These are phyloP conservation scores for Toxonevra muliebris DNA, from an alignment of 2,888 invertebrate species.

Conservation along the genomic window DNA sequence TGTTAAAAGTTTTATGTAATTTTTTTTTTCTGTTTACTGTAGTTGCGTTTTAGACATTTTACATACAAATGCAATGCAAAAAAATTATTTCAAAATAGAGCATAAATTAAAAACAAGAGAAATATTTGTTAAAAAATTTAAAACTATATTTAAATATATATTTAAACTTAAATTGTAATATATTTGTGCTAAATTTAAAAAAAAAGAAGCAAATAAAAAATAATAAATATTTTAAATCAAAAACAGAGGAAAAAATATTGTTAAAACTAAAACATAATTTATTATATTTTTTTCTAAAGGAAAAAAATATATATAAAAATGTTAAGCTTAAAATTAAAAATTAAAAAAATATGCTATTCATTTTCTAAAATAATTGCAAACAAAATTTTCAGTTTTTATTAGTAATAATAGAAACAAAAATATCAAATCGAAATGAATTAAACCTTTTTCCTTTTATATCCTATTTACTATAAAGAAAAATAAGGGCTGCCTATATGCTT, in stretches of 20 bases:
- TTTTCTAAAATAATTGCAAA: neutral
- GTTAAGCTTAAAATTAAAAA: neutral
- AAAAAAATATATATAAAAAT: slow-evolving; percentile 4
- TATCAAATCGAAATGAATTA: too few species aligned
- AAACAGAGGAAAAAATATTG: neutral
- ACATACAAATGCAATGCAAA: too few species aligned
- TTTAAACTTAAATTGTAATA: slow-evolving; percentile 18
- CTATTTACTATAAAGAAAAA: too few species aligned
- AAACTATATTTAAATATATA: neutral
- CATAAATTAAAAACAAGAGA: too few species aligned
- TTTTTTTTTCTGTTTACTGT: too few species aligned
- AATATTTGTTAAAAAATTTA: too few species aligned
- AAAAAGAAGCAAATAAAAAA: slow-evolving; percentile 34
- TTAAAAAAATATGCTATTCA: neutral
- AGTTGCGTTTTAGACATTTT: too few species aligned
- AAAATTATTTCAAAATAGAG: too few species aligned
- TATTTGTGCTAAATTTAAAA: slow-evolving; percentile 18
- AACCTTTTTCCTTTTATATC: too few species aligned
- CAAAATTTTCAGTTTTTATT: neutral
- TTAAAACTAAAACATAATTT: too few species aligned
- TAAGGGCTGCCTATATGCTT: too few species aligned
- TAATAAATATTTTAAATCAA: slow-evolving; percentile 31
- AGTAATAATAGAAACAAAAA: neutral
- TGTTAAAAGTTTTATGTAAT: too few species aligned
- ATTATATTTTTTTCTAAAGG: neutral